phyloP scores from a whole-genome alignment of 1,140 invertebrate species.

The Musca domestica region DNA sequence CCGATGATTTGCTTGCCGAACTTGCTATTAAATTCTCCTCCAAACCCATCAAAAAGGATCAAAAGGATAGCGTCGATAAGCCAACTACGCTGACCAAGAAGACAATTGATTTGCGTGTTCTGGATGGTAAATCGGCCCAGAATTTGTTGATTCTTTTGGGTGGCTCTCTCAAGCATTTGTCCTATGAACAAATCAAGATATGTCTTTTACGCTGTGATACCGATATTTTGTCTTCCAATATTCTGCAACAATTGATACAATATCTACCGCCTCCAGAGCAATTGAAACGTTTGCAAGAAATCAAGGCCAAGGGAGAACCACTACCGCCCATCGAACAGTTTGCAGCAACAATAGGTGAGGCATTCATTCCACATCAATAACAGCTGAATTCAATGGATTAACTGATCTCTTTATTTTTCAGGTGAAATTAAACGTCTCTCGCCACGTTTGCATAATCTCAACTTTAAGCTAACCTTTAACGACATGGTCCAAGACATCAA shows the following conservation, averaged over 20 bases:
- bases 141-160: constrained; percentile 90
- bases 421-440: constrained; percentile 80
- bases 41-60: constrained; percentile 72
- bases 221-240: constrained; percentile 73
- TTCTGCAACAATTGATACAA: constrained; percentile 81
- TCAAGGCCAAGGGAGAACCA: constrained; percentile 75
- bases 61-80: constrained; percentile 69
- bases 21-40: constrained; percentile 86
- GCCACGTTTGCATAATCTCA: constrained; percentile 84
- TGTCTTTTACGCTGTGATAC: constrained; percentile 86
- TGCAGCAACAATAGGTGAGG: constrained; percentile 76
- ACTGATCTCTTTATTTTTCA: constrained; percentile 22
- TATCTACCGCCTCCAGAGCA: constrained; percentile 89
- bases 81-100: constrained; percentile 66
- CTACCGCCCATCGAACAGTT: constrained; percentile 94
- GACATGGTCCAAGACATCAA: constrained; percentile 89
- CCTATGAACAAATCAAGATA: constrained; percentile 79
- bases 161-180: constrained; percentile 86
- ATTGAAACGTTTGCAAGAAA: constrained; percentile 76
- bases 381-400: too few relatives aligned
- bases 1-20: constrained; percentile 78
- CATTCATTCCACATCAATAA: neutral
- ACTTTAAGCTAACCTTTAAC: constrained; percentile 71
- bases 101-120: constrained; percentile 84
- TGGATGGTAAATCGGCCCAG: constrained; percentile 91